Base-by-base conservation (phyloP, 2,113 vertebrate species). In the Elephas maximus region DNA sequence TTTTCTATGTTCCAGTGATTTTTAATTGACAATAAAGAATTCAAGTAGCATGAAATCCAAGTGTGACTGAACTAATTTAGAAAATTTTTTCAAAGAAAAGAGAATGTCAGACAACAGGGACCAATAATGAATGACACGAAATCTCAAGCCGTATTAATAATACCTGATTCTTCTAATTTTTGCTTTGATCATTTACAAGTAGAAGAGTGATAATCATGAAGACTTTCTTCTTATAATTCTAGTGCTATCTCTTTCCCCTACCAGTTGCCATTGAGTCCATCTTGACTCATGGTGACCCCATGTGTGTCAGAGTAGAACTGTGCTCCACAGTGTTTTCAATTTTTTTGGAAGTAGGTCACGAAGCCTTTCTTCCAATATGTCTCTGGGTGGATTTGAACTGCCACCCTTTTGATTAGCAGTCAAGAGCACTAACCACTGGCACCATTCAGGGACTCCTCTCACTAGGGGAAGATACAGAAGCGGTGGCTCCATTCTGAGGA, bases 11-110 rank as follows among this genome's bases (percentile, higher is more conserved):
- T 83, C 23, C 45, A 5, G 62, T 4, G 37, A 63, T 53, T 84
- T 93, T 83, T 73, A 83, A 81, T 21, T 95, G 37, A 12, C 53
- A 12, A 57, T 57, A 44, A 84, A 93, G 28, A 84, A 86, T 74
- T 24, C 48, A 94, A 94, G 21, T 33, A 53, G 20, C 14, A 76
- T 90, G 77, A 90, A 53, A 30, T 10, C 41, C 65, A 73, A 69
- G 30, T 44, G 11, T 60, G 1, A 2, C 30, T 95, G 41, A 93
- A 73, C 26, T 81, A 71, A 60, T 90, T 62, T 81, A 45, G 24
- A 88, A 30, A 87, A 26, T 51, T 28, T 90, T 88, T 41, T 18
- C 21, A 63, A 85, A 44, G 37, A 95, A 67, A 83, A 83, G 48
- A 33, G 6, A 92, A 83, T n/a, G 0, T 60, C 3, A 92, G 44